phyloP scores from a whole-genome alignment of 2,888 invertebrate species.

The Sclerodermus sp. region DNA sequence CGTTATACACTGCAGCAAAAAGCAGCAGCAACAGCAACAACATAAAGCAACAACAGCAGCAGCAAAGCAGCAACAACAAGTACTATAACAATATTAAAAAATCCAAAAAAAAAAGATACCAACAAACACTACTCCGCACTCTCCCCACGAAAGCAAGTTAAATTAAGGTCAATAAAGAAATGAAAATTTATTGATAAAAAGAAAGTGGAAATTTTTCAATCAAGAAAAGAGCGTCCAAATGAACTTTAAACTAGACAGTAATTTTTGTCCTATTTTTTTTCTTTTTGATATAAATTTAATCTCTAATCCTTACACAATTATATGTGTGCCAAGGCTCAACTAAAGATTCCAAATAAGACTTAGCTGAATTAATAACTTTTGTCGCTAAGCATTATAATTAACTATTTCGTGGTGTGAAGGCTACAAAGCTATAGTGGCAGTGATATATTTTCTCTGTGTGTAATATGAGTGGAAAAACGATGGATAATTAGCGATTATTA shows the following conservation, averaged over 20 bases:
- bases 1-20: slow-evolving; percentile 41
- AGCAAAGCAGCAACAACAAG: slow-evolving; percentile 36
- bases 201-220: background rate
- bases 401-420: slow-evolving; percentile 14
- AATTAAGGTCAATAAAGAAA: slow-evolving; percentile 30
- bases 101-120: slow-evolving; percentile 35
- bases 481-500: background rate
- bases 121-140: slow-evolving; percentile 47
- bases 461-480: background rate
- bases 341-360: slow-evolving; percentile 13
- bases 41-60: slow-evolving; percentile 33
- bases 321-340: slow-evolving; percentile 20
- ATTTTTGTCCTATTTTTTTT: slow-evolving; percentile 4
- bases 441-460: background rate
- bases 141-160: slow-evolving; percentile 39
- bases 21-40: slow-evolving; percentile 30
- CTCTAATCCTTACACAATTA: background rate
- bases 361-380: slow-evolving; percentile 3
- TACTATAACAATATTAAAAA: slow-evolving; percentile 38
- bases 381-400: slow-evolving; percentile 2
- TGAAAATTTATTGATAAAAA: slow-evolving; percentile 9
- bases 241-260: slow-evolving; percentile 14
- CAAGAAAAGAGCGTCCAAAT: slow-evolving; percentile 7
- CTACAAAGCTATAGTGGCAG: slow-evolving; percentile 2
- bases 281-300: background rate